Evolutionary conservation across 2,888 invertebrate species (phyloP).

Genomic region (Abrostola tripartita): DNA sequence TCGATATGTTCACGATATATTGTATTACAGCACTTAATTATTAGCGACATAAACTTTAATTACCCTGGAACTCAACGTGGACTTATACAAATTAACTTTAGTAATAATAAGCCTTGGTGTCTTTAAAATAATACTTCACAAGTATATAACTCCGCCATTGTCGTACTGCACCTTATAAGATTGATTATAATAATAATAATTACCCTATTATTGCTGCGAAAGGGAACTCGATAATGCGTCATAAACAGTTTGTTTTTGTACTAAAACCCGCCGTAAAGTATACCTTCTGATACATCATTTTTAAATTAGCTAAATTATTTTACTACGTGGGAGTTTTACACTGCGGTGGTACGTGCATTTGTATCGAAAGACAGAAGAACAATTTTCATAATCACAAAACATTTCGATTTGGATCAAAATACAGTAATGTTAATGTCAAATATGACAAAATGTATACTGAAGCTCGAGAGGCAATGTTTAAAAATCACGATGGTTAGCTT

Average conservation of each 20-base stretch:
- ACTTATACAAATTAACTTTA: constrained; percentile 39
- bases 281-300: constrained; percentile 26
- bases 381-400: too few species aligned
- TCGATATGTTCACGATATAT: constrained; percentile 13
- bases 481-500: not conserved
- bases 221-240: constrained; percentile 27
- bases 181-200: constrained; percentile 30
- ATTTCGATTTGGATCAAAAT: too few species aligned
- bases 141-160: constrained; percentile 33
- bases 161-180: constrained; percentile 29
- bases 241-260: constrained; percentile 46
- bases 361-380: not conserved
- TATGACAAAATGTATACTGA: too few species aligned
- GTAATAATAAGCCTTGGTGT: constrained; percentile 56
- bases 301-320: constrained; percentile 50
- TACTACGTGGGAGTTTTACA: constrained; percentile 22
- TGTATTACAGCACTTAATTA: constrained; percentile 20
- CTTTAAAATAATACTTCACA: constrained; percentile 58
- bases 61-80: constrained; percentile 26
- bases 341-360: constrained; percentile 7
- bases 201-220: constrained; percentile 51
- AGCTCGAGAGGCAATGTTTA: too few species aligned
- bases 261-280: constrained; percentile 41
- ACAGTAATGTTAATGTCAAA: too few species aligned
- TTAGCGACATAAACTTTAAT: constrained; percentile 12